phyloP scores from a whole-genome alignment of 2,113 vertebrate genomes.

The Archilochus colubris region DNA sequence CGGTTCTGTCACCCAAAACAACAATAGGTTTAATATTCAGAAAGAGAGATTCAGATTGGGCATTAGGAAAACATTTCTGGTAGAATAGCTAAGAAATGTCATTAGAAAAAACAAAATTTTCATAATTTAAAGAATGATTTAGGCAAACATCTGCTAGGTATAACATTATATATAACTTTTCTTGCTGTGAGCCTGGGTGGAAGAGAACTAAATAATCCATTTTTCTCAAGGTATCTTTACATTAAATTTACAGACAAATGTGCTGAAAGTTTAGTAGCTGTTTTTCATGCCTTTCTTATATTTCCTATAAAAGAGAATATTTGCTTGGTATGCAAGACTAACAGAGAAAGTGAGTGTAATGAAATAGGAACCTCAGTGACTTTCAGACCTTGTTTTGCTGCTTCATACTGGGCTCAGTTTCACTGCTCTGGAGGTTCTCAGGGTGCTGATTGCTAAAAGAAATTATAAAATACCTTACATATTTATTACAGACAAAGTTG shows the following conservation, averaged over 20 bases:
- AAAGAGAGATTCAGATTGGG: neutral
- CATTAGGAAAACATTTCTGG: conserved; percentile 28
- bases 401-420: neutral
- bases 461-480: neutral
- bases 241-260: neutral
- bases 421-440: neutral
- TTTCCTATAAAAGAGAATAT: neutral
- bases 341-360: neutral
- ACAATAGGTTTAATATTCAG: neutral
- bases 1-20: neutral
- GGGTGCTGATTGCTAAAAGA: neutral
- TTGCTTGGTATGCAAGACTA: neutral
- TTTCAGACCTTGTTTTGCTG: neutral
- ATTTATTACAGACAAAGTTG: neutral
- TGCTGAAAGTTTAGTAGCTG: neutral
- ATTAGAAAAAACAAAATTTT: conserved; percentile 15
- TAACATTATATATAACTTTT: neutral
- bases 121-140: conserved; percentile 37
- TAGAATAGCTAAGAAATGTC: neutral
- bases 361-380: neutral
- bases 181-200: neutral
- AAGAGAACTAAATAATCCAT: neutral
- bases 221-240: neutral
- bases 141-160: conserved; percentile 28
- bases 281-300: neutral